Base-by-base conservation (phyloP, 2,113 vertebrate genomes). In the Climacteris rufus region DNA sequence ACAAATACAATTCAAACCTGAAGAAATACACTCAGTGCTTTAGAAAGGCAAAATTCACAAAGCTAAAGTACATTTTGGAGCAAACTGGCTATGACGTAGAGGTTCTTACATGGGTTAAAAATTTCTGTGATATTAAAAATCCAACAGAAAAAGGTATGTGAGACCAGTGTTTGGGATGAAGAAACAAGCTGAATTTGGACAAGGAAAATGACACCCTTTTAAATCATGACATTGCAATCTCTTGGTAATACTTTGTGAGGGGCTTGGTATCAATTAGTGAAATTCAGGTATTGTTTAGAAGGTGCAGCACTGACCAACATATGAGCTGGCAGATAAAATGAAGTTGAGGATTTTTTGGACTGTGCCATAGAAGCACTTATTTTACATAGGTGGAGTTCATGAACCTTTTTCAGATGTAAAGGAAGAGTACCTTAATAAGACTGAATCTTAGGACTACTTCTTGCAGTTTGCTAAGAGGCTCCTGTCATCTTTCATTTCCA, bases 221-320 rank as follows among this genome's bases (percentile, higher is more conserved):
- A 63, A 71, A 31, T 61, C 11, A 49, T 39, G 23, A 10, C 15
- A 3, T 15, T 82, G 22, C n/a, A 4, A 53, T 70, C 37, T 77
- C 2, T 74, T 65, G 37, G 27, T 65, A 7, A 44, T 39, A 2
- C 40, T 93, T 72, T 25, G 39, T 59, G 54, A 33, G 60, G 39
- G 27, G 14, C 14, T 78, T 61, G 16, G 4, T 54, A 11, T 68
- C 0, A 2, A 57, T 15, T 30, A 25, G 30, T 24, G 2, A 3
- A 69, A 33, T 39, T 23, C 0, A 1, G 17, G 2, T 49, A 2
- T 44, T 1, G 0, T 65, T 76, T 15, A 72, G 37, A 33, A 77
- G 56, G 15, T 68, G 22, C 11, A 31, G 54, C 40, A 15, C 37
- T 53, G 80, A 20, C 30, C 52, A 60, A 16, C 9, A 11, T 7